Percentiles rank a stretch among this genome's conserved stretches.
Conservation (phyloP, 2,113 vertebrate genomes). For the Hippocampus barbouri region DNA sequence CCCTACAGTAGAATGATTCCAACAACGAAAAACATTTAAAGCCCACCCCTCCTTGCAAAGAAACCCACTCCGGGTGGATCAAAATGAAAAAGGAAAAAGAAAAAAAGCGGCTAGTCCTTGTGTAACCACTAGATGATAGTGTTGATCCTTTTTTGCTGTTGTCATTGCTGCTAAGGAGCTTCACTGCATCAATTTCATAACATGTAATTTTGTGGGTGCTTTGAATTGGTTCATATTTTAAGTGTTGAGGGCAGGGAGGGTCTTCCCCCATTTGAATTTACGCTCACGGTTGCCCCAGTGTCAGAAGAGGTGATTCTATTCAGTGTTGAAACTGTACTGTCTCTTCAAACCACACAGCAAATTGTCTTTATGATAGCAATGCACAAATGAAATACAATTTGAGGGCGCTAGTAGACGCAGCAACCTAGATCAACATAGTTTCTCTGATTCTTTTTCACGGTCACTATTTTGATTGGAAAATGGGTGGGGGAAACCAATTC, state of each 20-base stretch:
- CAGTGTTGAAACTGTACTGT: no score
- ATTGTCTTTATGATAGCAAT: not conserved
- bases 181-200: not conserved
- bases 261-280: no score
- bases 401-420: not conserved
- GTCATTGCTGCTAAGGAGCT: not conserved
- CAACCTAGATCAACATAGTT: not conserved
- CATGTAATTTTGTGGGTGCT: not conserved
- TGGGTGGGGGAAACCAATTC: not conserved
- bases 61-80: constrained; percentile 16
- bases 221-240: not conserved
- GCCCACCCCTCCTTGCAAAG: constrained; percentile 16
- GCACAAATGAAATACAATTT: not conserved
- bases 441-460: not conserved
- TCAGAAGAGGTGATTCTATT: no score
- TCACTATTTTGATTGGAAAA: not conserved
- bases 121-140: constrained; percentile 48
- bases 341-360: not conserved
- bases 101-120: constrained; percentile 51
- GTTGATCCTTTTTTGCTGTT: constrained; percentile 15
- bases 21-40: not conserved
- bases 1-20: constrained; percentile 10
- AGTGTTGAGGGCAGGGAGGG: not conserved
- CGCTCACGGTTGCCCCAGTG: no score
- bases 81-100: constrained; percentile 3